Conservation (phyloP, 2,797 vertebrate species). For the Eulemur rubriventer region DNA sequence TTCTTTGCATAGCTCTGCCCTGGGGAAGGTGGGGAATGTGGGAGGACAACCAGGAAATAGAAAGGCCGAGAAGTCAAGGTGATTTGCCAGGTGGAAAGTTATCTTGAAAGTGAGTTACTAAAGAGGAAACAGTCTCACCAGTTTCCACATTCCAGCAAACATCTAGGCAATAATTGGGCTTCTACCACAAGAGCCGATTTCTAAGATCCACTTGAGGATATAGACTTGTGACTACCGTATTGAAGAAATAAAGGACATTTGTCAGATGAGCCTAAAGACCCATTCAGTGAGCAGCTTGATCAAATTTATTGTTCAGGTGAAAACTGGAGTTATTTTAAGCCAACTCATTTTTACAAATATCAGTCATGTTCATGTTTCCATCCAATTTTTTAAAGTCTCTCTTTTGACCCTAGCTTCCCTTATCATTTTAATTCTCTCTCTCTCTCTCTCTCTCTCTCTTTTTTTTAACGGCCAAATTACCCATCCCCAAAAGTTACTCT, state of each 20-base stretch:
- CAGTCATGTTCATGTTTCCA: neutral
- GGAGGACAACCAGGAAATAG: neutral
- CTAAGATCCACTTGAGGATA: neutral
- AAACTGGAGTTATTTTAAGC: neutral
- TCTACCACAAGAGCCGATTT: neutral
- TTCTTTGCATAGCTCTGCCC: neutral
- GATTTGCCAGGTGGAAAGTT: neutral
- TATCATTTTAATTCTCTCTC: neutral
- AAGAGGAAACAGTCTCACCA: neutral
- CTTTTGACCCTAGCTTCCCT: neutral
- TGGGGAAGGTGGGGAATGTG: neutral
- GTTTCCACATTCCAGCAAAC: neutral
- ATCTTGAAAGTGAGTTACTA: neutral
- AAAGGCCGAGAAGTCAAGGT: neutral
- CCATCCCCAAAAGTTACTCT: neutral
- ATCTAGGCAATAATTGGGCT: neutral
- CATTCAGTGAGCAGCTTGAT: neutral
- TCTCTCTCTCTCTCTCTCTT: neutral
- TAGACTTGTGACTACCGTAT: neutral
- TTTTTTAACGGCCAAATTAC: neutral
- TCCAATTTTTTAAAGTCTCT: neutral
- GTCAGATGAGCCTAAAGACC: neutral
- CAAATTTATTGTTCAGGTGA: neutral
- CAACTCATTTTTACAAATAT: neutral
- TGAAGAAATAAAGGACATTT: neutral